phyloP scores from a whole-genome alignment of 2,888 invertebrate species.

The Calliopum simillimum region DNA sequence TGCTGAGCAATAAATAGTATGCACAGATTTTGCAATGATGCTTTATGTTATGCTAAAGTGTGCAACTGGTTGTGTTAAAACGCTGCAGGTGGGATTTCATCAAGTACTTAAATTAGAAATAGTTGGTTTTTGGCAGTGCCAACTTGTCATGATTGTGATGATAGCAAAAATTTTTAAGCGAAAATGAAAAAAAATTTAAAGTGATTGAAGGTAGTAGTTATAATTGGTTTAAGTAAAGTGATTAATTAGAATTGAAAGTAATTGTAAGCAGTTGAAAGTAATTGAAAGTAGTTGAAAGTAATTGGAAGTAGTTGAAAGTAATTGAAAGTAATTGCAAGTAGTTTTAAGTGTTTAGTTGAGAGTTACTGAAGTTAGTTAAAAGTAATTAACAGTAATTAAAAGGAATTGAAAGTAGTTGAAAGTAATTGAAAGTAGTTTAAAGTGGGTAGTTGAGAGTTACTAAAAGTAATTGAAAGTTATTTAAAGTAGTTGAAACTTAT shows the following conservation, averaged over 20 bases:
- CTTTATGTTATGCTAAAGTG: slow-evolving; percentile 25
- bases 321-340: not conserved
- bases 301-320: not conserved
- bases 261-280: not conserved
- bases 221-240: no score
- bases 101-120: no score
- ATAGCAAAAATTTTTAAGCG: no score
- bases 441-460: not conserved
- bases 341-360: not conserved
- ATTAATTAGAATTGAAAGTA: not conserved
- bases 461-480: not conserved
- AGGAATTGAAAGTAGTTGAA: not conserved
- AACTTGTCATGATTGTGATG: no score
- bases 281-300: not conserved
- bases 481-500: not conserved
- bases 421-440: no score
- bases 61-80: slow-evolving; percentile 3
- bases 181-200: no score
- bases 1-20: slow-evolving; percentile 34
- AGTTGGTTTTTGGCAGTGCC: not conserved
- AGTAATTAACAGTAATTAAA: not conserved
- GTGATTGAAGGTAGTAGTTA: not conserved
- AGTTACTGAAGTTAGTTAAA: not conserved
- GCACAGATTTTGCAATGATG: slow-evolving; percentile 31
- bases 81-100: no score